Evolutionary conservation across 2,113 vertebrate species (phyloP).

Genomic region (Oceanodroma tethys): DNA sequence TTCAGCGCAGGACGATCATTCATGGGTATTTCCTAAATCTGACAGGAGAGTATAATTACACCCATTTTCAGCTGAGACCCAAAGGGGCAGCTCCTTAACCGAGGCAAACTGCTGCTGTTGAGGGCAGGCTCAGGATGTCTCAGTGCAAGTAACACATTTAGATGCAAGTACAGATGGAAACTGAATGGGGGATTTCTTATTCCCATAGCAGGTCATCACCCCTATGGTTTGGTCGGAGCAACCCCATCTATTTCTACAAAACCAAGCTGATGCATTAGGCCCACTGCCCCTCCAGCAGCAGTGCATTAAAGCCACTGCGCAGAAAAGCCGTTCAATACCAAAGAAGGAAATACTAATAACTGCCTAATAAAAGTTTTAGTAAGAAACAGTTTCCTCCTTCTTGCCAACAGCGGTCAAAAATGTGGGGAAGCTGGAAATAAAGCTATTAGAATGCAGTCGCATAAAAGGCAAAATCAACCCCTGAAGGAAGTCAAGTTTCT

Average conservation of each 20-base stretch:
- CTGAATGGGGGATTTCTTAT: rapidly evolving
- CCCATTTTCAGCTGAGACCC: not conserved
- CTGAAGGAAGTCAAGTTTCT: slow-evolving; percentile 10
- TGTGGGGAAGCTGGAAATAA: slow-evolving; percentile 31
- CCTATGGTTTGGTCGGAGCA: not conserved
- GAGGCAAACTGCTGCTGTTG: not conserved
- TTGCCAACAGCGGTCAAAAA: not conserved
- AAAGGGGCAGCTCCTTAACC: not conserved
- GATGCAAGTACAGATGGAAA: not conserved
- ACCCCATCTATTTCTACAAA: not conserved
- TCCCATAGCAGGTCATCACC: not conserved
- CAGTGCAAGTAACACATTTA: not conserved
- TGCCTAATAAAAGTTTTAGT: slow-evolving; percentile 35
- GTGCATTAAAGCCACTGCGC: not conserved
- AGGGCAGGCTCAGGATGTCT: not conserved
- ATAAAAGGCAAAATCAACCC: slow-evolving; percentile 30
- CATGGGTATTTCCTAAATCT: not conserved
- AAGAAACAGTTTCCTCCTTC: slow-evolving; percentile 25
- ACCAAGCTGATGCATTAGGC: not conserved
- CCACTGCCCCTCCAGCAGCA: not conserved
- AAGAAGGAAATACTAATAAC: slow-evolving; percentile 36
- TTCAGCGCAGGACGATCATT: not conserved
- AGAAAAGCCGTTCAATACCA: not conserved
- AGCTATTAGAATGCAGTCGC: not conserved
- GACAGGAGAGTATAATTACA: not conserved